Evolutionary conservation across 1,140 invertebrate species (phyloP).

Genomic region (Drosophila pachea): DNA sequence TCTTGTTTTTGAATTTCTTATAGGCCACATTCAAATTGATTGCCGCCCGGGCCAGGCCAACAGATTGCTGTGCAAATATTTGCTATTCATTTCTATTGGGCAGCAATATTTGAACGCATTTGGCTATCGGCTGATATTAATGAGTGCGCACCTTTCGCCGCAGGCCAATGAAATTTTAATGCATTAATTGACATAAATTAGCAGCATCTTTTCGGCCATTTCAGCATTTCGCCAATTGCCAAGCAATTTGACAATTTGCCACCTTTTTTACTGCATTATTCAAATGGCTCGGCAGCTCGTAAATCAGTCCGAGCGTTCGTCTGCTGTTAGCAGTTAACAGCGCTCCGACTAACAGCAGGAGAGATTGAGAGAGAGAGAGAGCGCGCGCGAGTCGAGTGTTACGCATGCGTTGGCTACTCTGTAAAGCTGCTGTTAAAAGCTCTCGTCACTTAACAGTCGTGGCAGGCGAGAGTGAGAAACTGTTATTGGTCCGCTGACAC

Average conservation of each 20-base stretch:
- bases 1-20: conserved; percentile 62
- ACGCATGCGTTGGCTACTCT: conserved; percentile 29
- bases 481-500: conserved; percentile 68
- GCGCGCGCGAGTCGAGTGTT: conserved; percentile 17
- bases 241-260: conserved; percentile 64
- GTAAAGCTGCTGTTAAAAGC: conserved; percentile 13
- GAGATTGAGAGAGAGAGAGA: background rate
- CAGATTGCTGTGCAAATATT: conserved; percentile 74
- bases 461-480: conserved; percentile 23
- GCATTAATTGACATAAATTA: conserved; percentile 72
- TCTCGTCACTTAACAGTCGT: conserved; percentile 1
- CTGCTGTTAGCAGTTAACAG: conserved; percentile 25
- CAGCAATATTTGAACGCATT: conserved; percentile 50
- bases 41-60: conserved; percentile 53
- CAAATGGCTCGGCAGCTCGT: conserved; percentile 37
- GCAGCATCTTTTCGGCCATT: conserved; percentile 28
- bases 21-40: conserved; percentile 70
- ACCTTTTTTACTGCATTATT: conserved; percentile 57
- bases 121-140: conserved; percentile 38
- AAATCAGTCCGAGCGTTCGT: background rate
- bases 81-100: conserved; percentile 73
- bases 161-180: conserved; percentile 62
- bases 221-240: conserved; percentile 28
- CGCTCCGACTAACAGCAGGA: too few relatives aligned
- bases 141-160: conserved; percentile 2